Evolutionary conservation across 2,797 vertebrate species (phyloP).

Genomic region (Micrastur ruficollis): DNA sequence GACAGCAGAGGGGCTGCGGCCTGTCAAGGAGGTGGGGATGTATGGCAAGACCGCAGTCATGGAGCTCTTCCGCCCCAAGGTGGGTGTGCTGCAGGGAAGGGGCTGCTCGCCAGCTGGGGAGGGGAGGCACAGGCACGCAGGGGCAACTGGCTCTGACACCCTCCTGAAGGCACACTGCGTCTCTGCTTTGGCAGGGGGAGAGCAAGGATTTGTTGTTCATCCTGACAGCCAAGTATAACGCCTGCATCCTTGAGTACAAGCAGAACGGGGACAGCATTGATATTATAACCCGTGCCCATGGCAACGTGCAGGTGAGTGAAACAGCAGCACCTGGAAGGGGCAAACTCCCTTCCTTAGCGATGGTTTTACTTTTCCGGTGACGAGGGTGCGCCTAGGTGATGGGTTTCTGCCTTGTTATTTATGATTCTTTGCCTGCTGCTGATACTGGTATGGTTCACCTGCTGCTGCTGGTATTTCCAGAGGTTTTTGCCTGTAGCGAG

Average conservation of each 20-base stretch:
- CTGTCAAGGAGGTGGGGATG: slow-evolving; percentile 98
- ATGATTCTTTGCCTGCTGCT: fast-evolving
- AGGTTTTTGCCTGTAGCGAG: neutral
- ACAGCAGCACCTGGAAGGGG: neutral
- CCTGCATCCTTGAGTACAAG: slow-evolving; percentile 98
- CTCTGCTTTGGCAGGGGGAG: slow-evolving; percentile 82
- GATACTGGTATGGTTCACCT: fast-evolving
- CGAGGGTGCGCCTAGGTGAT: fast-evolving
- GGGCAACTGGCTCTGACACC: fast-evolving
- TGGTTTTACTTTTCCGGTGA: neutral
- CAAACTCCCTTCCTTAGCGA: fast-evolving
- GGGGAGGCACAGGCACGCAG: fast-evolving
- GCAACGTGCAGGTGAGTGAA: slow-evolving; percentile 91
- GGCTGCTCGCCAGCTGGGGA: fast-evolving
- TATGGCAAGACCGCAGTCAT: slow-evolving; percentile 97
- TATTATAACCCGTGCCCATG: slow-evolving; percentile 95
- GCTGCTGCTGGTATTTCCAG: neutral
- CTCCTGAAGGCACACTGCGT: neutral
- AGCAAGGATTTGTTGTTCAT: slow-evolving; percentile 97
- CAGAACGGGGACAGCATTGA: slow-evolving; percentile 96
- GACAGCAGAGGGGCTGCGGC: slow-evolving; percentile 92
- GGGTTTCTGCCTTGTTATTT: no score
- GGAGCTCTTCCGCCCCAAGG: slow-evolving; percentile 98
- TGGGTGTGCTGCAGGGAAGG: slow-evolving; percentile 26
- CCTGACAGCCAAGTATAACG: slow-evolving; percentile 97